These are phyloP conservation scores for Apogon hyalosoma DNA, from an alignment of 2,797 vertebrate genomes.

Conservation along the genomic window DNA sequence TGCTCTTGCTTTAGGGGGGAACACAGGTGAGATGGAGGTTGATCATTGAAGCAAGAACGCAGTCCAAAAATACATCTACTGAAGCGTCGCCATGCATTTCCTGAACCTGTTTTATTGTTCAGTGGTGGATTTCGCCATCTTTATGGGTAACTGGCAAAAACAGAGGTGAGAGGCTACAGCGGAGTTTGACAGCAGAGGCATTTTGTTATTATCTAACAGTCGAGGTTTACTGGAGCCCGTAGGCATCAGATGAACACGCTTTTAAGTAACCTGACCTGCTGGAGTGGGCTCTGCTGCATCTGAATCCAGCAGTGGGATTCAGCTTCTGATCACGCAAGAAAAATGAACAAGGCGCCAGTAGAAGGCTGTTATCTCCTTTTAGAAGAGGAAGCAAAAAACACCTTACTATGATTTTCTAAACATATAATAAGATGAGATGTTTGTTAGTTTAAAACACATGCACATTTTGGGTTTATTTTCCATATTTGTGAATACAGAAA, in stretches of 20 bases:
- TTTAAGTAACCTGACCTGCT: constrained; percentile 42
- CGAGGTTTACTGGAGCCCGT: constrained; percentile 48
- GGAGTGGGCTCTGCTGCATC: constrained; percentile 29
- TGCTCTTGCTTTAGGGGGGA: constrained; percentile 88
- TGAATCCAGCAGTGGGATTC: constrained; percentile 19
- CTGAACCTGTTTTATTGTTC: constrained; percentile 9
- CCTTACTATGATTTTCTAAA: neutral
- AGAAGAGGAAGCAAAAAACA: neutral
- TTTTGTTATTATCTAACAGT: constrained; percentile 41
- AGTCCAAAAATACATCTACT: constrained; percentile 21
- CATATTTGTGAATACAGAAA: no score
- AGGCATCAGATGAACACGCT: constrained; percentile 37
- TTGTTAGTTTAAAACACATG: no score
- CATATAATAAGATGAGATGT: no score
- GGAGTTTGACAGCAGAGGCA: neutral
- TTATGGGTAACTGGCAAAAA: constrained; percentile 34
- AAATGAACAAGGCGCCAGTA: neutral
- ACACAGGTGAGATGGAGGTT: constrained; percentile 86
- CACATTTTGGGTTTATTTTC: no score
- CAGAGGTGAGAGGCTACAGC: neutral
- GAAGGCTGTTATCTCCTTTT: neutral
- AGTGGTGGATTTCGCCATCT: constrained; percentile 44
- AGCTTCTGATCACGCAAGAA: constrained; percentile 7
- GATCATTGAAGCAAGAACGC: constrained; percentile 19
- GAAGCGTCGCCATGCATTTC: neutral